phyloP scores from a whole-genome alignment of 2,797 vertebrate species.

The Pseudomugil tenellus region DNA sequence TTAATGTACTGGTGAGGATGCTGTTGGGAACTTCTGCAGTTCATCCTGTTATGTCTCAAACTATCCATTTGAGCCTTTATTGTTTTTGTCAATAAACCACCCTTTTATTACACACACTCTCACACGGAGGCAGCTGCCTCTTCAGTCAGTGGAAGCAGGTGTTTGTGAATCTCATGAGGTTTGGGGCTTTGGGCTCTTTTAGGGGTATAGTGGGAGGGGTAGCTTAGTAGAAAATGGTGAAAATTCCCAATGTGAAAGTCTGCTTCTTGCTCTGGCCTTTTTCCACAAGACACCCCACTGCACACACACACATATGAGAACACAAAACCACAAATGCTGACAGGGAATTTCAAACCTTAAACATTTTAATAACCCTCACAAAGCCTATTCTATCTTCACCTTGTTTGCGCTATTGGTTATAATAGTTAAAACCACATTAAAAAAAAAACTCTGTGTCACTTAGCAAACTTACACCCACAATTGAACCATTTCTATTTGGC shows the following conservation, averaged over 20 bases:
- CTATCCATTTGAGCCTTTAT: slow-evolving; percentile 41
- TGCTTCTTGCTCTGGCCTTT: slow-evolving; percentile 70
- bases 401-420: slow-evolving; percentile 5
- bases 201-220: background rate
- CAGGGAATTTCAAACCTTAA: slow-evolving; percentile 36
- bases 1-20: background rate
- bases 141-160: slow-evolving; percentile 80
- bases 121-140: slow-evolving; percentile 69
- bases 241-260: slow-evolving; percentile 83
- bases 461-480: background rate
- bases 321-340: slow-evolving; percentile 38
- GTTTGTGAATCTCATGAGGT: slow-evolving; percentile 77
- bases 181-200: slow-evolving; percentile 46
- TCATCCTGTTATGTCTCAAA: slow-evolving; percentile 19
- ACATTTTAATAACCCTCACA: slow-evolving; percentile 7
- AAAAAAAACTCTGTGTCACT: background rate
- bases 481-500: slow-evolving; percentile 29
- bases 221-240: slow-evolving; percentile 62
- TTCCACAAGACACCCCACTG: slow-evolving; percentile 53
- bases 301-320: slow-evolving; percentile 17
- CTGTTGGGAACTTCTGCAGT: background rate
- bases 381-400: background rate
- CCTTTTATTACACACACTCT: slow-evolving; percentile 33
- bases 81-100: slow-evolving; percentile 64
- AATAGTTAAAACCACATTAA: slow-evolving; percentile 9